Conservation (phyloP, 2,113 vertebrate species). For the Cnemophilus loriae region DNA sequence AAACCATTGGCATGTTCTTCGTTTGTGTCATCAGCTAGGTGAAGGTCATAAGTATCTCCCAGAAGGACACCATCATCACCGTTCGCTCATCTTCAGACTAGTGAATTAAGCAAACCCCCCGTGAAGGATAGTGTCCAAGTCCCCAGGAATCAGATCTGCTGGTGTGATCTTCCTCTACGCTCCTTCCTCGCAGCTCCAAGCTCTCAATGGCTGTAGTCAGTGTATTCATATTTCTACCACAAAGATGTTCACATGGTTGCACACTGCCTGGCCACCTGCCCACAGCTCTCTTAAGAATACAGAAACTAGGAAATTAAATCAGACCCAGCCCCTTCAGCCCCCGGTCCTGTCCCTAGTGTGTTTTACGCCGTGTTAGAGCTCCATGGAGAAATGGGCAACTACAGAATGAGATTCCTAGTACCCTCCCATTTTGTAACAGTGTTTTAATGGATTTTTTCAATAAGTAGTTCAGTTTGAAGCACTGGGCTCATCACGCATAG, state of each 20-base stretch:
- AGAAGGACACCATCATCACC: not conserved
- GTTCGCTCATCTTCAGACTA: not conserved
- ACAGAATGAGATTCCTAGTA: not conserved
- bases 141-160: not conserved
- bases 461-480: not conserved
- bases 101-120: not conserved
- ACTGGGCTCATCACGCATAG: accelerated
- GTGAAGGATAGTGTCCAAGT: not conserved
- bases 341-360: not conserved
- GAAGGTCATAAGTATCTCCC: not conserved
- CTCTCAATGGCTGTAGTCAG: not conserved
- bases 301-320: not conserved
- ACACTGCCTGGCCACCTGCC: not conserved
- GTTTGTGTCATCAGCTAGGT: not conserved
- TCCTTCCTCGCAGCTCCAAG: not conserved
- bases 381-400: not conserved
- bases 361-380: not conserved
- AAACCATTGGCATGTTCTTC: not conserved
- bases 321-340: not conserved
- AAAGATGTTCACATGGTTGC: not conserved
- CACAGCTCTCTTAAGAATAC: not conserved
- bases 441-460: not conserved
- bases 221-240: not conserved
- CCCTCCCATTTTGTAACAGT: not conserved
- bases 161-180: not conserved